phyloP scores from a whole-genome alignment of 2,888 invertebrate species.

The Alentia gelatinosa region DNA sequence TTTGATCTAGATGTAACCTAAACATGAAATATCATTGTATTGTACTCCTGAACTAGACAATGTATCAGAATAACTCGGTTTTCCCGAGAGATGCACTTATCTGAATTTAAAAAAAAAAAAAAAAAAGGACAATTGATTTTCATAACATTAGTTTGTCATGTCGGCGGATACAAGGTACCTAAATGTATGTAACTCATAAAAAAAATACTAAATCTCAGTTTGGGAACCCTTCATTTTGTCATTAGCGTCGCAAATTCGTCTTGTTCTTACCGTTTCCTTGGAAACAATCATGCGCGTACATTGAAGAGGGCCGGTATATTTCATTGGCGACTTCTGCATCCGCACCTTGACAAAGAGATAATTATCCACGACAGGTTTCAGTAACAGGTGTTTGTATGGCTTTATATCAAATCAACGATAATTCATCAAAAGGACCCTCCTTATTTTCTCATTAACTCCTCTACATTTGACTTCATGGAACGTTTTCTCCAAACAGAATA shows the following conservation, averaged over 20 bases:
- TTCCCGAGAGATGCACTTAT: too few species aligned
- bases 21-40: too few species aligned
- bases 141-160: background rate
- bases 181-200: background rate
- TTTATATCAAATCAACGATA: too few species aligned
- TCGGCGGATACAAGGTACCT: background rate
- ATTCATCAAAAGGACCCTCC: too few species aligned
- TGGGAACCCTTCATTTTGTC: background rate
- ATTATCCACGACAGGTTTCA: background rate
- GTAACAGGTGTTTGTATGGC: too few species aligned
- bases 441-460: background rate
- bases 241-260: too few species aligned
- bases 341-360: background rate
- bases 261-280: constrained; percentile 59
- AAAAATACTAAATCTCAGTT: background rate
- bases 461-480: background rate
- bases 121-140: background rate
- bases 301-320: background rate
- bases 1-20: too few species aligned
- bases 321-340: background rate
- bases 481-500: background rate
- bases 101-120: too few species aligned
- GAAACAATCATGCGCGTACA: background rate
- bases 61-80: too few species aligned
- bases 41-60: too few species aligned